phyloP scores from a whole-genome alignment of 2,797 vertebrate species.

The Poecilia picta region DNA sequence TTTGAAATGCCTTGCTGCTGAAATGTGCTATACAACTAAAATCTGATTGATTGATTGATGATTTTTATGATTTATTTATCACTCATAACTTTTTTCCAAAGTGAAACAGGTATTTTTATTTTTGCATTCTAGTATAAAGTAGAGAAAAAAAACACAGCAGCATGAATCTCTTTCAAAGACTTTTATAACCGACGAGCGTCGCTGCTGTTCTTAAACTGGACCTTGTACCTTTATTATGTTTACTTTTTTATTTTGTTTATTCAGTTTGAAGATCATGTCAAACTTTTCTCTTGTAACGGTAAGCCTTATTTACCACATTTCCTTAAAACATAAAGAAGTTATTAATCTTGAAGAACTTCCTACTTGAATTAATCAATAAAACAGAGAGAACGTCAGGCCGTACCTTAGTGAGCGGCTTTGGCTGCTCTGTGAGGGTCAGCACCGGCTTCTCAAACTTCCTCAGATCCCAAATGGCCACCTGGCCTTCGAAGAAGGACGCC shows the following conservation, averaged over 20 bases:
- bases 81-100: background rate
- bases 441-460: slow-evolving; percentile 98
- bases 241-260: slow-evolving; percentile 1
- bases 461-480: slow-evolving; percentile 98
- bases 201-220: background rate
- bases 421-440: slow-evolving; percentile 93
- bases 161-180: background rate
- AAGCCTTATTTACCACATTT: background rate
- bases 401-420: slow-evolving; percentile 93
- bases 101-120: background rate
- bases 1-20: too few species aligned
- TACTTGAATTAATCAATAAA: background rate
- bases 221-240: background rate
- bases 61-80: background rate
- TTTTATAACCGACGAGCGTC: background rate
- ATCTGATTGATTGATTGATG: too few species aligned
- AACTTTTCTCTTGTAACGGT: background rate
- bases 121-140: background rate
- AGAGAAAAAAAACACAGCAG: background rate
- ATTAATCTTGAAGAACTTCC: background rate
- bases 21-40: too few species aligned
- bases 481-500: slow-evolving; percentile 97
- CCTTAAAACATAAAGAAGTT: background rate
- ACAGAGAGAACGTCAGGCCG: too few species aligned
- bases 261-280: background rate